A percentile compares a stretch with the other conserved stretches of the same genome.
Evolutionary conservation across 1,140 invertebrate species (phyloP).

Genomic region (Drosophila nikananu): DNA sequence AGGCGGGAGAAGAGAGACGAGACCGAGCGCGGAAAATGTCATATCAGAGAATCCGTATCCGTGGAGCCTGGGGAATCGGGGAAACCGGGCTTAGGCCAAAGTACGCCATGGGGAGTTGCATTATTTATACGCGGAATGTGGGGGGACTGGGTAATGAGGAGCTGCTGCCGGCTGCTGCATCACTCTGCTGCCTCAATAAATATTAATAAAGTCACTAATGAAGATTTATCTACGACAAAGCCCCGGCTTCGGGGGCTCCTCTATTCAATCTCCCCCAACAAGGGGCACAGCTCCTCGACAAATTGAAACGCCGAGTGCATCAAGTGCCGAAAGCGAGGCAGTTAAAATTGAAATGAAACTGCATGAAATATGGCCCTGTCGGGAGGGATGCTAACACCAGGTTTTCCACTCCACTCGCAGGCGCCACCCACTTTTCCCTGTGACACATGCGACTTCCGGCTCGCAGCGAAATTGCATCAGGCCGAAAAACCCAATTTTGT

Average conservation of each 20-base stretch:
- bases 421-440: conserved; percentile 32
- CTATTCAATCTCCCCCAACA: conserved; percentile 6
- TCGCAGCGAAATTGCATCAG: conserved; percentile 76
- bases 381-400: background rate
- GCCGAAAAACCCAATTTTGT: conserved; percentile 57
- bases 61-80: background rate
- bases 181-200: conserved; percentile 58
- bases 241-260: background rate
- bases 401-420: conserved; percentile 3
- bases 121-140: conserved; percentile 65
- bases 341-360: conserved; percentile 60
- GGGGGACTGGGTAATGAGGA: conserved; percentile 5
- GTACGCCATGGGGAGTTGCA: conserved; percentile 62
- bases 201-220: conserved; percentile 82
- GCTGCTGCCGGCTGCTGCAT: conserved; percentile 16
- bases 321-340: conserved; percentile 39
- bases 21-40: conserved; percentile 11
- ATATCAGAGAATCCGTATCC: conserved; percentile 29
- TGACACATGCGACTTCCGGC: conserved; percentile 80
- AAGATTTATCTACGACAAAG: conserved; percentile 69
- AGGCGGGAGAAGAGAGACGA: background rate
- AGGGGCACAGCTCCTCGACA: conserved; percentile 24
- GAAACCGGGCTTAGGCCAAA: conserved; percentile 36
- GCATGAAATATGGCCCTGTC: conserved; percentile 50
- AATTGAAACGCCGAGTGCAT: conserved; percentile 64